Percentiles rank a stretch among this genome's conserved stretches.
phyloP scores from a whole-genome alignment of 1,140 invertebrate species.

The Dermatophagoides farinae region DNA sequence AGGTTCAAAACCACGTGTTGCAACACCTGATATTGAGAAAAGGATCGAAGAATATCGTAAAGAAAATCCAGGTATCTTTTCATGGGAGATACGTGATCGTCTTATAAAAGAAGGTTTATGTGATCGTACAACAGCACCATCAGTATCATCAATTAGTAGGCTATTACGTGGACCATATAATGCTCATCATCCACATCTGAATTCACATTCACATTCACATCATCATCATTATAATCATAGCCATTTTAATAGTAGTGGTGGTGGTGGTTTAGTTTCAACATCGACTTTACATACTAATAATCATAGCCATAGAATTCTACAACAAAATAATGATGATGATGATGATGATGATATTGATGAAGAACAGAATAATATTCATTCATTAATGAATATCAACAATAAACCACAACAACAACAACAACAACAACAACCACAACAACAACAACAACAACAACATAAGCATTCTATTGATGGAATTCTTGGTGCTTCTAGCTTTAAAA shows the following conservation, averaged over 20 bases:
- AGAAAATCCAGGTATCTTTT: conserved; percentile 80
- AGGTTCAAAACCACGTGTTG: conserved; percentile 60
- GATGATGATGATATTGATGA: no score
- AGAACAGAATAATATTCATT: no score
- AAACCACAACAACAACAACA: background rate
- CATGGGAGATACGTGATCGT: conserved; percentile 86
- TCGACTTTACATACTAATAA: no score
- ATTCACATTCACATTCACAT: no score
- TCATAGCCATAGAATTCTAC: no score
- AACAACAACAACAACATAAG: conserved; percentile 14
- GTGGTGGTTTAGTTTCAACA: no score
- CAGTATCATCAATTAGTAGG: conserved; percentile 66
- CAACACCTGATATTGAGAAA: conserved; percentile 65
- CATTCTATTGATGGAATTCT: conserved; percentile 22
- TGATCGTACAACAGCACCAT: conserved; percentile 55
- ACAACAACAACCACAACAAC: background rate
- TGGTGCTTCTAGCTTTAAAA: conserved; percentile 8
- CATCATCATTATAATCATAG: no score
- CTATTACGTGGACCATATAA: conserved; percentile 32
- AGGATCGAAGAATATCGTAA: conserved; percentile 77
- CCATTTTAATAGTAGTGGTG: no score
- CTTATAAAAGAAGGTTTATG: conserved; percentile 46
- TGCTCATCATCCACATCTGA: background rate
- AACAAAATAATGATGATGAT: no score
- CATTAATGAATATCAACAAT: no score